These are phyloP conservation scores for Monopterus albus DNA, from an alignment of 2,113 vertebrate genomes.

Conservation along the genomic window DNA sequence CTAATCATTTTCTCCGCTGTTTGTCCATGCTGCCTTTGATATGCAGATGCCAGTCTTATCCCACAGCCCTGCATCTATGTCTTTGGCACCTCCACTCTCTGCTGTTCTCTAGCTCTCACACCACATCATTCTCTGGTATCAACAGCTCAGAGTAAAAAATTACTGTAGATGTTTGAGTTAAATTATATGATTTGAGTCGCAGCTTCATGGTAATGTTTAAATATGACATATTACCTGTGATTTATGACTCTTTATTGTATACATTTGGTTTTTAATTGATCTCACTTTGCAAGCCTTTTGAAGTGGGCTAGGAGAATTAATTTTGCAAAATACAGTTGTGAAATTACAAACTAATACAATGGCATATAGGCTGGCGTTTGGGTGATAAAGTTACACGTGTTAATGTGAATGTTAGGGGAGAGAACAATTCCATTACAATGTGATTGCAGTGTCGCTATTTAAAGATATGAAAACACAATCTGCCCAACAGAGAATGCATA, in stretches of 20 bases:
- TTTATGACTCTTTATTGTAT: conserved; percentile 33
- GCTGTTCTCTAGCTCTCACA: not conserved
- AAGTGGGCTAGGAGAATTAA: not conserved
- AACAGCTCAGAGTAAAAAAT: conserved; percentile 51
- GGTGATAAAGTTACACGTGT: conserved; percentile 35
- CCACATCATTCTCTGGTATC: not conserved
- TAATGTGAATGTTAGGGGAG: conserved; percentile 25
- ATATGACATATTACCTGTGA: conserved; percentile 13
- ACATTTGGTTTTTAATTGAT: conserved; percentile 40
- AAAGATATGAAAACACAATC: conserved; percentile 9
- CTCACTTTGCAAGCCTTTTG: conserved; percentile 17
- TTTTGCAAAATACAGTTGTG: conserved; percentile 25
- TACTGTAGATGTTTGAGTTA: conserved; percentile 49
- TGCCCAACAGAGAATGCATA: not conserved
- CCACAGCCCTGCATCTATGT: conserved; percentile 15
- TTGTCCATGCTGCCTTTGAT: conserved; percentile 63
- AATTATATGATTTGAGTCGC: conserved; percentile 37
- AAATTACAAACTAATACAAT: conserved; percentile 40
- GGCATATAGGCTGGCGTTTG: not conserved
- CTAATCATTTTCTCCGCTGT: conserved; percentile 40
- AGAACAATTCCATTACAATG: conserved; percentile 4
- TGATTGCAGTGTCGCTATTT: not conserved
- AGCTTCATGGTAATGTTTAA: conserved; percentile 37
- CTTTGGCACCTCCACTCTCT: conserved; percentile 31
- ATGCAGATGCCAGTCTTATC: conserved; percentile 64